Conservation (phyloP, 2,888 invertebrate genomes). For the Drosophila prostipennis region DNA sequence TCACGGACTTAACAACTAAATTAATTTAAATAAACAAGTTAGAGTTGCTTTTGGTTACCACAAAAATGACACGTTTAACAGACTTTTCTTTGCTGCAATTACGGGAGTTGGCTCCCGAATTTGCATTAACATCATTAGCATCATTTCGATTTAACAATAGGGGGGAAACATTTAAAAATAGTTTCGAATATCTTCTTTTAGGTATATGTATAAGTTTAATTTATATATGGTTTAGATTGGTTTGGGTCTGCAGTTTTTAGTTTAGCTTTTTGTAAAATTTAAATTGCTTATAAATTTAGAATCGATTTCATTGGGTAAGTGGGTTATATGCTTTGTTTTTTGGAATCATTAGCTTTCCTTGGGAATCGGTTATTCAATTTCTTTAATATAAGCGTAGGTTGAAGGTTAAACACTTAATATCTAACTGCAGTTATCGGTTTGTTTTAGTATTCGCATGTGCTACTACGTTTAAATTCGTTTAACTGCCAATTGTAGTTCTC, state of each 20-base stretch:
- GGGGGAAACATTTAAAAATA: constrained; percentile 57
- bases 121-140: constrained; percentile 34
- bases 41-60: constrained; percentile 61
- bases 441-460: constrained; percentile 47
- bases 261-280: constrained; percentile 67
- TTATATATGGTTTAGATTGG: constrained; percentile 29
- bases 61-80: constrained; percentile 76
- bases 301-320: constrained; percentile 43
- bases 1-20: constrained; percentile 59
- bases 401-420: constrained; percentile 42
- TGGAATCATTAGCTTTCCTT: constrained; percentile 1
- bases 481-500: constrained; percentile 53
- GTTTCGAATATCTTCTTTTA: constrained; percentile 47
- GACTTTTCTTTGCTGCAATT: constrained; percentile 74
- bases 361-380: constrained; percentile 5
- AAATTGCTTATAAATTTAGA: constrained; percentile 82
- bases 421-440: constrained; percentile 35
- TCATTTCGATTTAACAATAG: constrained; percentile 33
- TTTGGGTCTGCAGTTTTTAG: constrained; percentile 25
- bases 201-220: constrained; percentile 38
- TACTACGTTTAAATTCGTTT: constrained; percentile 80
- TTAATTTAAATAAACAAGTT: constrained; percentile 61
- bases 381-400: constrained; percentile 50
- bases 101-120: constrained; percentile 35
- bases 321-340: neutral